These are phyloP conservation scores for Hololepta plana DNA, from an alignment of 2,888 invertebrate genomes.

Conservation along the genomic window DNA sequence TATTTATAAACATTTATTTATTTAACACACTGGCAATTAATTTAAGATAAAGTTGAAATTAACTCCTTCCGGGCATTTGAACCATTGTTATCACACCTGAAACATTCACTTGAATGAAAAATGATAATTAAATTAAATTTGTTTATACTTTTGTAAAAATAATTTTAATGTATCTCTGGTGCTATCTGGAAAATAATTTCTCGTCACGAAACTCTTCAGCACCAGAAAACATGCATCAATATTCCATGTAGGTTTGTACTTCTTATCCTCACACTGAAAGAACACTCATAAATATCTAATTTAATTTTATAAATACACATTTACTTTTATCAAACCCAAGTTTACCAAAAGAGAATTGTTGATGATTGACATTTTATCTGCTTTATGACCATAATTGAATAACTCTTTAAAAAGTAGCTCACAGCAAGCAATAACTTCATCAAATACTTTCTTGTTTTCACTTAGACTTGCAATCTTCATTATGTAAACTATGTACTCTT, in stretches of 20 bases:
- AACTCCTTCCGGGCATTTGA: too few relatives aligned
- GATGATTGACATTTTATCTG: conserved; percentile 32
- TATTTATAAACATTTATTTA: too few relatives aligned
- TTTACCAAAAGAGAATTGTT: conserved; percentile 47
- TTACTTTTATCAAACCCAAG: conserved; percentile 54
- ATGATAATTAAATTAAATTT: conserved; percentile 11
- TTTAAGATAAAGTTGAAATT: too few relatives aligned
- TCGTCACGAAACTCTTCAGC: conserved; percentile 32
- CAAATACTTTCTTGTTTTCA: conserved; percentile 32
- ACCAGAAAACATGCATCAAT: conserved; percentile 40
- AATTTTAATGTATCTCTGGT: conserved; percentile 32
- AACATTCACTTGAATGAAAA: conserved; percentile 6
- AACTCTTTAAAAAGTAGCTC: conserved; percentile 33
- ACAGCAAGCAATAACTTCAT: conserved; percentile 24
- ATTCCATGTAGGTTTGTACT: conserved; percentile 39
- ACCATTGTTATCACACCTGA: too few relatives aligned
- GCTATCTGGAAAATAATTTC: conserved; percentile 32
- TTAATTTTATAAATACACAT: neutral
- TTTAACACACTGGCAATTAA: too few relatives aligned
- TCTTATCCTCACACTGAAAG: conserved; percentile 49
- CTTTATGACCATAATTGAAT: conserved; percentile 31
- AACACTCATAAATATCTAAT: conserved; percentile 7
- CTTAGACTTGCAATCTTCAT: conserved; percentile 38
- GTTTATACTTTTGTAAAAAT: conserved; percentile 31
- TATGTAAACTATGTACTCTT: too few relatives aligned